Base-by-base conservation (phyloP, 2,113 vertebrate genomes). In the Chamaetylas fuelleborni region DNA sequence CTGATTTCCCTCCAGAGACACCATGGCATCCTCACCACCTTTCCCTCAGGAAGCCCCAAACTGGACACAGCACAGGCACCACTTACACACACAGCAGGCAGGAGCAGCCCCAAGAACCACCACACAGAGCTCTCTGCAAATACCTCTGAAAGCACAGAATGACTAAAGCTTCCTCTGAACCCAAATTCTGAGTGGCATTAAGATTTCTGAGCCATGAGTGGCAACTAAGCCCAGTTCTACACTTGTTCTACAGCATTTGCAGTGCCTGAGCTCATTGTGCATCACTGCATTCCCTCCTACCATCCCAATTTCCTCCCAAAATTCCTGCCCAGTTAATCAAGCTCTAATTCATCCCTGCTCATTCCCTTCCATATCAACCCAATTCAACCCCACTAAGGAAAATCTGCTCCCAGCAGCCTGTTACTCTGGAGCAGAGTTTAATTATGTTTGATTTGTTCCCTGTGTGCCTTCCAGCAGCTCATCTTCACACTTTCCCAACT, bases 221-320 rank as follows among this genome's bases (percentile, higher is more conserved):
- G 64, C 69, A 73, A 2, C 60, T 2, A 2, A 47, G n/a, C 34
- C 33, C 31, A 8, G 45, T 17, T 51, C 15, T 28, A 28, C 36
- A 53, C 40, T 11, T 22, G 29, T 7, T 9, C 26, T 10, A 15
- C 2, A 2, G 19, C 58, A 56, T 1, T 3, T 0, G 4, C 1
- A 4, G 36, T 25, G 56, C 19, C 47, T 18, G 67, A 93, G 72
- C 47, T 19, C 36, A 6, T 4, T 38, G 50, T 5, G 2, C 58
- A 51, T 19, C 78, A 17, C 57, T 36, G 28, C 34, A 16, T 60
- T 74, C 61, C 61, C 51, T 67, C 81, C 34, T 60, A 48, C 67
- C 62, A 64, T 48, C 4, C 31, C 36, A 22, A 3, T 7, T 60
- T 51, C 40, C 19, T 62, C 56, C 26, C 38, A 3, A 22, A 18